phyloP scores from a whole-genome alignment of 2,797 vertebrate species.

The Hephaestus fuliginosus region DNA sequence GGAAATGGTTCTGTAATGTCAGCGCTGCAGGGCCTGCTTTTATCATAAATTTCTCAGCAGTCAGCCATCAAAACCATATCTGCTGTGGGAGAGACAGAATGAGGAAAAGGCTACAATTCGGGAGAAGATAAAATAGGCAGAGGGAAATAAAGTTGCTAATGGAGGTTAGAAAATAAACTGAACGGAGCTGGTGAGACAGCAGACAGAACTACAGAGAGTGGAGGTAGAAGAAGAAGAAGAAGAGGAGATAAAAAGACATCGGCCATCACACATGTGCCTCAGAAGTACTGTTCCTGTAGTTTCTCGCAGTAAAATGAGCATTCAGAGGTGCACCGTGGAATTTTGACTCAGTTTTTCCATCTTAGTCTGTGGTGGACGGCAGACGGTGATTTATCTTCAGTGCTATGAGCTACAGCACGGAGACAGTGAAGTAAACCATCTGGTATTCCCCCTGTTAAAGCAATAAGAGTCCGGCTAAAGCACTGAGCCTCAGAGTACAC shows the following conservation, averaged over 20 bases:
- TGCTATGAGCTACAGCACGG: slow-evolving; percentile 66
- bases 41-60: slow-evolving; percentile 49
- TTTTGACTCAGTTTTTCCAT: slow-evolving; percentile 84
- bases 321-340: slow-evolving; percentile 66
- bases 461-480: slow-evolving; percentile 67
- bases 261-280: slow-evolving; percentile 36
- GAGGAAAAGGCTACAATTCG: slow-evolving; percentile 26
- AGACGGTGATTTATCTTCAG: slow-evolving; percentile 81
- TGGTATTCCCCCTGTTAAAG: slow-evolving; percentile 82
- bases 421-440: slow-evolving; percentile 85
- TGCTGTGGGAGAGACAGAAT: slow-evolving; percentile 30
- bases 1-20: slow-evolving; percentile 54
- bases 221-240: not conserved
- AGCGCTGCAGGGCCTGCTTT: slow-evolving; percentile 48
- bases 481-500: slow-evolving; percentile 44
- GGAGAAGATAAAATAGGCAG: slow-evolving; percentile 35
- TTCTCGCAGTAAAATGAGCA: slow-evolving; percentile 65
- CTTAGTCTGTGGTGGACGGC: slow-evolving; percentile 69
- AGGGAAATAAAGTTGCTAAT: slow-evolving; percentile 27
- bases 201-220: not conserved
- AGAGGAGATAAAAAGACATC: slow-evolving; percentile 28
- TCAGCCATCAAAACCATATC: slow-evolving; percentile 51
- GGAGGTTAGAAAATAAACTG: slow-evolving; percentile 18
- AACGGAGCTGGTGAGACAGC: slow-evolving; percentile 12
- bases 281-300: slow-evolving; percentile 44